Evolutionary conservation across 2,113 vertebrate species (phyloP).

Genomic region (Serinus canaria): DNA sequence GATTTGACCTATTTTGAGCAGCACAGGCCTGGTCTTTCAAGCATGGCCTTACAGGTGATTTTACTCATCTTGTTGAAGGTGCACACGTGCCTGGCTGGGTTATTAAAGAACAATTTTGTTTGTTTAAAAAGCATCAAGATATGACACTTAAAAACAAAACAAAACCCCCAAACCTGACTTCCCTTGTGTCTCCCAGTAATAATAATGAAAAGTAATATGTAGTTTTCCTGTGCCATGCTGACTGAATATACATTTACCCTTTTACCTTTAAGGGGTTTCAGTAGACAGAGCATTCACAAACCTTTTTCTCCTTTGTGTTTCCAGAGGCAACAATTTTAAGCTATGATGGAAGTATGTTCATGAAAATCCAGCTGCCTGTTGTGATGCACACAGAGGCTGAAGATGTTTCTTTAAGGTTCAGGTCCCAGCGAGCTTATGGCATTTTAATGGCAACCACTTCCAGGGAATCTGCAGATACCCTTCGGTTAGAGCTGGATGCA

Average conservation of each 20-base stretch:
- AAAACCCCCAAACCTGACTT: background rate
- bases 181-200: background rate
- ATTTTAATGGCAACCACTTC: slow-evolving; percentile 98
- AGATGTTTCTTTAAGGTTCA: slow-evolving; percentile 92
- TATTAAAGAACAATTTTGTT: background rate
- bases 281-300: background rate
- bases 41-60: background rate
- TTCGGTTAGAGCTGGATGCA: slow-evolving; percentile 91
- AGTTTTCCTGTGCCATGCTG: background rate
- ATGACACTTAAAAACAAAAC: background rate
- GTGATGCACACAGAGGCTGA: slow-evolving; percentile 98
- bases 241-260: background rate
- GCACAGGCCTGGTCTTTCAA: background rate
- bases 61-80: background rate
- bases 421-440: slow-evolving; percentile 92
- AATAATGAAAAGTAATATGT: accelerated
- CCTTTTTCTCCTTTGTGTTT: background rate
- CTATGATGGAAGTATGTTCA: slow-evolving; percentile 98
- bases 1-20: background rate
- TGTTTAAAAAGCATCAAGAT: background rate
- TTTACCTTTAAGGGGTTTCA: background rate
- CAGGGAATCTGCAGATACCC: slow-evolving; percentile 90
- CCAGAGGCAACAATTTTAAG: slow-evolving; percentile 94
- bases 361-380: slow-evolving; percentile 96
- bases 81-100: accelerated